A percentile compares a stretch with the other conserved stretches of the same genome.
phyloP scores from a whole-genome alignment of 2,888 invertebrate genomes.

The Phalangium opilio region DNA sequence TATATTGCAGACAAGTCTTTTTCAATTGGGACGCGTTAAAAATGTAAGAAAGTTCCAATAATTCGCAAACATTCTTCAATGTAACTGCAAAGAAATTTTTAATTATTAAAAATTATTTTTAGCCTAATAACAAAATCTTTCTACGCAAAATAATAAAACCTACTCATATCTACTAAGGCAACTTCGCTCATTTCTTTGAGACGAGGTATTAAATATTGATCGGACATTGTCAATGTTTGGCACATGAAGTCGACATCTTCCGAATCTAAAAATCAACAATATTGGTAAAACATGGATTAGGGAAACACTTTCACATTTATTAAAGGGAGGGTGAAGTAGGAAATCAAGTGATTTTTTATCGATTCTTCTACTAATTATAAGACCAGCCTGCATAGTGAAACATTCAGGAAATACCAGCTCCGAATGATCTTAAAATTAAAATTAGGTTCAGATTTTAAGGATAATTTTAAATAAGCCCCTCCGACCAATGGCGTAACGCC shows the following conservation, averaged over 20 bases:
- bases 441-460: no score
- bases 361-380: no score
- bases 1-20: constrained; percentile 56
- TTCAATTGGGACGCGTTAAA: constrained; percentile 61
- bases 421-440: no score
- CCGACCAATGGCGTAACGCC: no score
- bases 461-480: no score
- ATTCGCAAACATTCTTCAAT: constrained; percentile 56
- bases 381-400: no score
- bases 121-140: no score
- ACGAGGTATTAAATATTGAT: constrained; percentile 56
- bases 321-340: no score
- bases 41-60: constrained; percentile 55
- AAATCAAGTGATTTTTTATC: no score
- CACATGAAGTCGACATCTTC: constrained; percentile 54
- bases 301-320: no score
- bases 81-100: constrained; percentile 36
- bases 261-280: constrained; percentile 32
- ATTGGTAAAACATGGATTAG: constrained; percentile 1
- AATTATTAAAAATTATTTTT: no score
- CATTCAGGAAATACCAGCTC: no score
- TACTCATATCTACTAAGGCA: constrained; percentile 42
- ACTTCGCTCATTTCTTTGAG: constrained; percentile 57
- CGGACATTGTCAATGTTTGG: constrained; percentile 58
- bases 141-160: constrained; percentile 15